These are phyloP conservation scores for Pelobates fuscus DNA, from an alignment of 2,113 vertebrate genomes.

Conservation along the genomic window DNA sequence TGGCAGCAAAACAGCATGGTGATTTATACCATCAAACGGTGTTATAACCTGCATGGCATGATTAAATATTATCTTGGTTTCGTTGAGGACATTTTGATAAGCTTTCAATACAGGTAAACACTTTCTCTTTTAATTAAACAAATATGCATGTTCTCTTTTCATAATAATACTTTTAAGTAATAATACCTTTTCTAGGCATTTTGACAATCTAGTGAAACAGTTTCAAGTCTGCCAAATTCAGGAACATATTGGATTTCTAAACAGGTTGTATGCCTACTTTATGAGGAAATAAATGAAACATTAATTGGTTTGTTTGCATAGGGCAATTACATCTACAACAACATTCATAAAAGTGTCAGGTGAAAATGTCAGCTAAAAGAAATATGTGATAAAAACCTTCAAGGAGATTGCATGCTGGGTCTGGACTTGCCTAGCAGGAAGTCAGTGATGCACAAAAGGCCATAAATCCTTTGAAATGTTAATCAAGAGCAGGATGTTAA, in stretches of 20 bases:
- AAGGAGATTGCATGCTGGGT: constrained; percentile 26
- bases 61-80: no score
- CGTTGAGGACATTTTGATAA: no score
- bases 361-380: constrained; percentile 41
- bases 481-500: constrained; percentile 28
- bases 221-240: background rate
- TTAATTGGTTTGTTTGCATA: constrained; percentile 48
- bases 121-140: no score
- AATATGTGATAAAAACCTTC: constrained; percentile 24
- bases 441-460: constrained; percentile 41
- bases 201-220: background rate
- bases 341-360: constrained; percentile 45
- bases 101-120: no score
- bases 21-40: no score
- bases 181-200: no score
- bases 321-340: constrained; percentile 40
- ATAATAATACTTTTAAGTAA: no score
- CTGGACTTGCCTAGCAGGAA: constrained; percentile 34
- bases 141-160: no score
- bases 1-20: no score
- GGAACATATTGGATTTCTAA: background rate
- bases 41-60: no score
- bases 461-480: constrained; percentile 42
- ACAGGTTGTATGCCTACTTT: constrained; percentile 3
- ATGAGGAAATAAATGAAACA: constrained; percentile 34